phyloP scores from a whole-genome alignment of 2,797 vertebrate genomes.

The Enteromius viviparus region DNA sequence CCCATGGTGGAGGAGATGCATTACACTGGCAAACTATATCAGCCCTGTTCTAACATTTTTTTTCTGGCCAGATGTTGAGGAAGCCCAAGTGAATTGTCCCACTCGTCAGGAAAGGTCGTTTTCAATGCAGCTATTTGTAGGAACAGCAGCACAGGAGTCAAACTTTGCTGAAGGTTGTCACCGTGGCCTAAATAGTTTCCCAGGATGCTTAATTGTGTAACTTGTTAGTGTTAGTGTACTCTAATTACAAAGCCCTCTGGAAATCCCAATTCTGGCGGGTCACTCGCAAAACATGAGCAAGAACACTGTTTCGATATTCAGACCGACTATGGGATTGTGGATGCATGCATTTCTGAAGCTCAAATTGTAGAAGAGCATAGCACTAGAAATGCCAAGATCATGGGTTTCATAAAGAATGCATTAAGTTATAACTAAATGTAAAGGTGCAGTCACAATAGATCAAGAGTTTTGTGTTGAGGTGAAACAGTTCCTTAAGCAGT shows the following conservation, averaged over 20 bases:
- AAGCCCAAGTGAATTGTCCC: constrained; percentile 44
- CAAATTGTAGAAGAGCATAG: neutral
- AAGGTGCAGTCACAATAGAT: neutral
- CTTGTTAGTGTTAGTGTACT: neutral
- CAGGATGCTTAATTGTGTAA: neutral
- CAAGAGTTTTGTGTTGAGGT: neutral
- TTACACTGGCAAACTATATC: constrained; percentile 51
- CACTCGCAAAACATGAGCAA: neutral
- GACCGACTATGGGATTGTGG: too few relatives aligned
- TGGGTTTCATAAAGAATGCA: neutral
- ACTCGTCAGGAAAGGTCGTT: constrained; percentile 41
- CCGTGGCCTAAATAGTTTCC: constrained; percentile 5
- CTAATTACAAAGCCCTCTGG: neutral
- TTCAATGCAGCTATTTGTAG: constrained; percentile 39
- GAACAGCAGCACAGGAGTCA: constrained; percentile 46
- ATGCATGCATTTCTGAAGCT: too few relatives aligned
- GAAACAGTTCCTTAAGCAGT: neutral
- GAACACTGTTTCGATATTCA: neutral
- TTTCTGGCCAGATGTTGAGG: constrained; percentile 54
- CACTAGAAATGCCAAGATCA: neutral
- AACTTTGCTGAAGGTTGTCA: constrained; percentile 11
- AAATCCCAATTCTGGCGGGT: neutral
- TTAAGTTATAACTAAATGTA: neutral
- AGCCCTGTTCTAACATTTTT: constrained; percentile 25
- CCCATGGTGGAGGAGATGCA: constrained; percentile 52